Conservation (phyloP, 2,888 invertebrate genomes). For the Abrostola triplasia region DNA sequence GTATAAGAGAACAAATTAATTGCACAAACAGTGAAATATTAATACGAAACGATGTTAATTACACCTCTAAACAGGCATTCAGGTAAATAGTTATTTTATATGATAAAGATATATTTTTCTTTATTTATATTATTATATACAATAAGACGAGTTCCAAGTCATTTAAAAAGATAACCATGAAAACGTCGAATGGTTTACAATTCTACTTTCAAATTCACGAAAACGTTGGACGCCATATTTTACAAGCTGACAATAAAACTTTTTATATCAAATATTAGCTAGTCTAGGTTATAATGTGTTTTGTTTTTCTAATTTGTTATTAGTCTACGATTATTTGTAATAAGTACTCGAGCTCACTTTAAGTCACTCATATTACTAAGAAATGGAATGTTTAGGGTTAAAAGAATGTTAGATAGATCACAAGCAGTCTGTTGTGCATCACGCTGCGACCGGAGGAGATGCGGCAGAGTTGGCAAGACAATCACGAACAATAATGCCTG, state of each 20-base stretch:
- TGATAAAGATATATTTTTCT: slow-evolving; percentile 15
- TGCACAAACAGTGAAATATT: slow-evolving; percentile 82
- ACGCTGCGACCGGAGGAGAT: slow-evolving; percentile 41
- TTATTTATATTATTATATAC: too few relatives aligned
- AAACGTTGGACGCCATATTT: slow-evolving; percentile 5
- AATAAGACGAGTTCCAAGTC: background rate
- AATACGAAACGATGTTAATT: slow-evolving; percentile 69
- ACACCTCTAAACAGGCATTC: slow-evolving; percentile 51
- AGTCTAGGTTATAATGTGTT: slow-evolving; percentile 48
- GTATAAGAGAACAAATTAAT: slow-evolving; percentile 81
- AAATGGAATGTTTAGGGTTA: slow-evolving; percentile 82
- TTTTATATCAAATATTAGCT: slow-evolving; percentile 47
- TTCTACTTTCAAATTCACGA: slow-evolving; percentile 9
- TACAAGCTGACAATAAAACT: slow-evolving; percentile 18
- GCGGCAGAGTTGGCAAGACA: slow-evolving; percentile 65
- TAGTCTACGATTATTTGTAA: slow-evolving; percentile 58
- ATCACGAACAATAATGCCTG: slow-evolving; percentile 48
- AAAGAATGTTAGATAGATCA: slow-evolving; percentile 67
- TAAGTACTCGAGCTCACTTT: slow-evolving; percentile 87
- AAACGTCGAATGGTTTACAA: slow-evolving; percentile 6
- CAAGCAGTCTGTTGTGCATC: slow-evolving; percentile 47
- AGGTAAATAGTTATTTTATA: slow-evolving; percentile 32
- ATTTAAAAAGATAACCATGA: slow-evolving; percentile 1
- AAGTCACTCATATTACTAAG: slow-evolving; percentile 82
- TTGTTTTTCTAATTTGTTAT: slow-evolving; percentile 51